These are phyloP conservation scores for Aldabrachelys gigantea DNA, from an alignment of 2,113 vertebrate species.

Conservation along the genomic window DNA sequence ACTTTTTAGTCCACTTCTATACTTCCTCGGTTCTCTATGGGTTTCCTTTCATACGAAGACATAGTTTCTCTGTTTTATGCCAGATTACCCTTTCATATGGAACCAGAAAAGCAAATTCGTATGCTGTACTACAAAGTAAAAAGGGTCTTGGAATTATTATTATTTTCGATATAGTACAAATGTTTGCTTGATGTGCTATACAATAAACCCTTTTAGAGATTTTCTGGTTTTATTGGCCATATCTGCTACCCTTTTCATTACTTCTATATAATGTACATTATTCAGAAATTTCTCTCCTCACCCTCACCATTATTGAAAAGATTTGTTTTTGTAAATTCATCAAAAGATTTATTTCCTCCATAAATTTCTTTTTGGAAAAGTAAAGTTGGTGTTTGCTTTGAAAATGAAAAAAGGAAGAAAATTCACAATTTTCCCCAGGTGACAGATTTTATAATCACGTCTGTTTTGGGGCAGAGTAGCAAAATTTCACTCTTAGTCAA, in stretches of 20 bases:
- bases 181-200: background rate
- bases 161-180: conserved; percentile 33
- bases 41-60: conserved; percentile 33
- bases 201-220: conserved; percentile 20
- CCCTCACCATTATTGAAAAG: background rate
- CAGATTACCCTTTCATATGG: conserved; percentile 41
- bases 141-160: conserved; percentile 47
- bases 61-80: conserved; percentile 28
- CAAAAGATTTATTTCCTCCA: background rate
- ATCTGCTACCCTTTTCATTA: conserved; percentile 14
- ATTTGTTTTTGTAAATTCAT: background rate
- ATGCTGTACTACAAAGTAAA: conserved; percentile 31
- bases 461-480: accelerated
- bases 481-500: background rate
- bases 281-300: accelerated
- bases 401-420: background rate
- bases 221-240: conserved; percentile 39
- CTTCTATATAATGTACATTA: background rate
- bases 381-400: background rate
- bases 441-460: background rate
- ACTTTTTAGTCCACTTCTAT: conserved; percentile 23
- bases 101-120: conserved; percentile 6
- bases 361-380: background rate
- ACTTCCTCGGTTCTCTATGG: conserved; percentile 20
- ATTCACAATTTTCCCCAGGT: background rate